These are phyloP conservation scores for Drosophila teissieri DNA, from an alignment of 1,140 invertebrate species.

Conservation along the genomic window DNA sequence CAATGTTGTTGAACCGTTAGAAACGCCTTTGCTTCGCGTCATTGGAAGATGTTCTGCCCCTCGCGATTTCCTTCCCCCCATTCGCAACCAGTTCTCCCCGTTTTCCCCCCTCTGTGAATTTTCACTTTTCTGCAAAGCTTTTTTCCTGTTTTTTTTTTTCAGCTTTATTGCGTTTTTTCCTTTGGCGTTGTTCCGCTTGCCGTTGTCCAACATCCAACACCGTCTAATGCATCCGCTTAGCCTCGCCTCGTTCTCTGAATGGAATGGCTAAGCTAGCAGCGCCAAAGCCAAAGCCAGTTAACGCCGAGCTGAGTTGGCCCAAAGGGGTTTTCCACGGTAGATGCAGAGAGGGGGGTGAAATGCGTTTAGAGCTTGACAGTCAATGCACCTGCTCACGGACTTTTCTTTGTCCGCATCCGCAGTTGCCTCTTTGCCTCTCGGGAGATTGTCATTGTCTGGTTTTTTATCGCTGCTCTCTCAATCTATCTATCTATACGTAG, in stretches of 20 bases:
- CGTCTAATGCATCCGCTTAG: constrained; percentile 72
- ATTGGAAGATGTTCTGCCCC: constrained; percentile 38
- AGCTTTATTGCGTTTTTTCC: not conserved
- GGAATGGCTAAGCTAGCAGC: constrained; percentile 61
- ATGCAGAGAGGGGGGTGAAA: not conserved
- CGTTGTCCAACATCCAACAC: constrained; percentile 41
- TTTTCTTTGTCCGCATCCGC: constrained; percentile 46
- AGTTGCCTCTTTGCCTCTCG: not conserved
- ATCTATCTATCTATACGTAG: constrained; percentile 5
- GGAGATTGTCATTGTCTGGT: constrained; percentile 47
- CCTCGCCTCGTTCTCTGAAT: constrained; percentile 48
- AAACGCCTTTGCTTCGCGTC: constrained; percentile 52
- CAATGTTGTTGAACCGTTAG: constrained; percentile 50
- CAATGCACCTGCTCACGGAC: constrained; percentile 67
- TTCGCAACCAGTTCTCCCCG: not conserved
- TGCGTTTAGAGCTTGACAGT: constrained; percentile 52
- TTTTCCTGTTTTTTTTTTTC: constrained; percentile 24
- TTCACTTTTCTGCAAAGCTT: constrained; percentile 67
- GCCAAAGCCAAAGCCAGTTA: constrained; percentile 57
- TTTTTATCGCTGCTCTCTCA: constrained; percentile 33
- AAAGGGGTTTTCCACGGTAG: not conserved
- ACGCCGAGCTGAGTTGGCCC: constrained; percentile 28
- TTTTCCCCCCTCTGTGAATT: constrained; percentile 38
- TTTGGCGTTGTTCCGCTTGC: constrained; percentile 49
- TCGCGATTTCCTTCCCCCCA: not conserved